Evolutionary conservation across 1,140 invertebrate species (phyloP).

Genomic region (Eueides isabella): DNA sequence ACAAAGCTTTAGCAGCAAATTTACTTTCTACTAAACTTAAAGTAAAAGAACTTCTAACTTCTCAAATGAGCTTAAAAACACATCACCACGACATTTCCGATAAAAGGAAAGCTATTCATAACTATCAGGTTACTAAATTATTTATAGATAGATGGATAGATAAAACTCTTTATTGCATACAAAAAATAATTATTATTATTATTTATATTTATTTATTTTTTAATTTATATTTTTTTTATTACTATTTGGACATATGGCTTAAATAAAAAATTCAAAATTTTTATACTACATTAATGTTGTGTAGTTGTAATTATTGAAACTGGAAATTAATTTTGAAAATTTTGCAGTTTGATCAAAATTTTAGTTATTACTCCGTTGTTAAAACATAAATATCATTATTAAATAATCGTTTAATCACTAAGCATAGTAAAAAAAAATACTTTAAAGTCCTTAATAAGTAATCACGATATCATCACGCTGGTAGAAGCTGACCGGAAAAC

Average conservation of each 20-base stretch:
- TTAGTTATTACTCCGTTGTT: no score
- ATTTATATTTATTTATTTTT: background rate
- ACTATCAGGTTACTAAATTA: slow-evolving; percentile 52
- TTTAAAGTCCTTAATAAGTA: slow-evolving; percentile 17
- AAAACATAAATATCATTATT: no score
- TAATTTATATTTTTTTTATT: background rate
- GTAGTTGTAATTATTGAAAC: background rate
- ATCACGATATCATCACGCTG: slow-evolving; percentile 34
- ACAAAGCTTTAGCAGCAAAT: slow-evolving; percentile 68
- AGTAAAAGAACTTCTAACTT: slow-evolving; percentile 62
- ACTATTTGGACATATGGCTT: no score
- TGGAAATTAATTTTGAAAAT: background rate
- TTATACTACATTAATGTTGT: background rate
- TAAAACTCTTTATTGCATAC: no score
- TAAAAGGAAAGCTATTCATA: slow-evolving; percentile 58
- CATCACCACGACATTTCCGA: slow-evolving; percentile 54
- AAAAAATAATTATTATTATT: no score
- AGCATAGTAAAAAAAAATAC: background rate
- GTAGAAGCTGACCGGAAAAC: slow-evolving; percentile 35
- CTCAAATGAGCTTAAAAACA: slow-evolving; percentile 49
- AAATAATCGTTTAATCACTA: no score
- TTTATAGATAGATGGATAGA: no score
- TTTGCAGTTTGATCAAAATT: background rate
- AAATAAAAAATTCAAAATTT: background rate
- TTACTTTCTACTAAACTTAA: slow-evolving; percentile 65